phyloP scores from a whole-genome alignment of 2,113 vertebrate species.

The Tinamus guttatus region DNA sequence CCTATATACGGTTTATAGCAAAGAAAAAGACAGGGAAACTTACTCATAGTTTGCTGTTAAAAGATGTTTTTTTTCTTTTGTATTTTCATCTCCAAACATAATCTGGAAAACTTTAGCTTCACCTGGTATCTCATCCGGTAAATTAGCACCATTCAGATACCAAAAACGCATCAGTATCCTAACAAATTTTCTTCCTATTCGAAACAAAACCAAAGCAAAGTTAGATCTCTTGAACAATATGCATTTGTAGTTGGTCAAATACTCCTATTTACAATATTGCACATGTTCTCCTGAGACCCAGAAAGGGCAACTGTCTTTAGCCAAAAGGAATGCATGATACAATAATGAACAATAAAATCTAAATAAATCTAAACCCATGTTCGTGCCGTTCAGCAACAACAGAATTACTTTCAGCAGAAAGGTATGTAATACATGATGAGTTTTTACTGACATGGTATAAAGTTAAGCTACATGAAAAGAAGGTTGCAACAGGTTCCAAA shows the following conservation, averaged over 20 bases:
- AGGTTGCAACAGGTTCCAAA: background rate
- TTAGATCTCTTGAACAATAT: background rate
- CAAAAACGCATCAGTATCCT: slow-evolving; percentile 95
- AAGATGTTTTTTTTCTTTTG: slow-evolving; percentile 83
- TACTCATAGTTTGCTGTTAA: slow-evolving; percentile 94
- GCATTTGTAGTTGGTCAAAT: background rate
- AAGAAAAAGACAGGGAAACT: slow-evolving; percentile 61
- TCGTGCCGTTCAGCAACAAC: background rate
- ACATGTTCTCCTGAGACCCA: background rate
- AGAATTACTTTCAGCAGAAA: background rate
- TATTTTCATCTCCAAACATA: slow-evolving; percentile 77
- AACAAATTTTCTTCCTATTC: slow-evolving; percentile 92
- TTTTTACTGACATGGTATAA: accelerated
- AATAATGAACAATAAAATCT: background rate
- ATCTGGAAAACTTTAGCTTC: slow-evolving; percentile 85
- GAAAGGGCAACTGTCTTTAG: background rate
- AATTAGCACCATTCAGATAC: slow-evolving; percentile 88
- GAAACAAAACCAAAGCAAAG: slow-evolving; percentile 50
- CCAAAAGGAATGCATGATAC: background rate
- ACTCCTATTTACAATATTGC: background rate
- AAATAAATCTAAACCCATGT: background rate
- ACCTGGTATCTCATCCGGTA: slow-evolving; percentile 83
- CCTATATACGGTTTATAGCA: background rate
- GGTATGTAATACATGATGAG: background rate
- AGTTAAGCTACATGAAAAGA: background rate